These are phyloP conservation scores for Leptura quadrifasciata DNA, from an alignment of 2,888 invertebrate genomes.

Conservation along the genomic window DNA sequence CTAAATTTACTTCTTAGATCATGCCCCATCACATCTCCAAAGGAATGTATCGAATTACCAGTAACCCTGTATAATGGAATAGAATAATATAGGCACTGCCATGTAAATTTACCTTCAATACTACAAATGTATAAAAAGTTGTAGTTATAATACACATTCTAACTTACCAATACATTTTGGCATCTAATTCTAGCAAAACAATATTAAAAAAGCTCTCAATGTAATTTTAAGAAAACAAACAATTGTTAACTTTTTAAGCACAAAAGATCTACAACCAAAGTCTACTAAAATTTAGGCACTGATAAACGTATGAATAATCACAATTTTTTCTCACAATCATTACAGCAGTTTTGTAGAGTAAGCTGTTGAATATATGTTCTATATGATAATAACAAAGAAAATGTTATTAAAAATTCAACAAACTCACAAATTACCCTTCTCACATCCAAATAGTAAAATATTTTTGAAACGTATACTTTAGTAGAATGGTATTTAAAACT, in stretches of 20 bases:
- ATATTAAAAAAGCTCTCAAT: not conserved
- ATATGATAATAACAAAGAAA: not conserved
- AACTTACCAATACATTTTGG: not conserved
- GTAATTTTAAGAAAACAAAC: slow-evolving; percentile 21
- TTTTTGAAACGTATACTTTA: not conserved
- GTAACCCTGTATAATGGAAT: too few species aligned
- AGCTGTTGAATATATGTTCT: slow-evolving; percentile 2
- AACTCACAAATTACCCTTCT: not conserved
- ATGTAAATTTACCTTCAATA: not conserved
- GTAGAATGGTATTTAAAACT: not conserved
- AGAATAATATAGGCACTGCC: slow-evolving; percentile 7
- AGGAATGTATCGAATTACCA: too few species aligned
- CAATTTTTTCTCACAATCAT: slow-evolving; percentile 19
- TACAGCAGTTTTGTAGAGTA: not conserved
- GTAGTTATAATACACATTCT: not conserved
- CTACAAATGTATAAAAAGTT: slow-evolving; percentile 1
- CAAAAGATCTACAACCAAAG: slow-evolving; percentile 14
- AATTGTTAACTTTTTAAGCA: slow-evolving; percentile 40
- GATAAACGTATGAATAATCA: slow-evolving; percentile 31
- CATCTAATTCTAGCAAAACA: not conserved
- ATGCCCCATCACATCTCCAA: too few species aligned
- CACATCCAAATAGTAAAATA: not conserved
- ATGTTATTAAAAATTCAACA: not conserved
- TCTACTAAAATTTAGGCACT: slow-evolving; percentile 29
- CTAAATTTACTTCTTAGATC: too few species aligned